Evolutionary conservation across 2,888 invertebrate genomes (phyloP).

Genomic region (Trichogramma evanescens): DNA sequence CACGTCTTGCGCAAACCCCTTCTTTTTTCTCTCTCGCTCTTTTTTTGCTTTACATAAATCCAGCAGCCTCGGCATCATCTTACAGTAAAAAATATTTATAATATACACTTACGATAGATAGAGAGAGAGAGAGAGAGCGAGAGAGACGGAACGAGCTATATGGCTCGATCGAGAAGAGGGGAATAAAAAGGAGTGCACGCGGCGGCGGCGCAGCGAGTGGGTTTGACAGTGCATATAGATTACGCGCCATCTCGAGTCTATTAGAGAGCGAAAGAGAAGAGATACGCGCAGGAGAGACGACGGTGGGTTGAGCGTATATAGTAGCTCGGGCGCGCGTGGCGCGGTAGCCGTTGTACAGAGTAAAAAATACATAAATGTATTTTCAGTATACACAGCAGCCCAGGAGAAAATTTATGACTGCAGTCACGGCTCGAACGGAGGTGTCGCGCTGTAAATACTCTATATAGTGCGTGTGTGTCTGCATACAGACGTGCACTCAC

Average conservation of each 20-base stretch:
- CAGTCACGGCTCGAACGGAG: neutral
- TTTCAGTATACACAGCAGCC: neutral
- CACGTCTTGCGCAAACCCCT: neutral
- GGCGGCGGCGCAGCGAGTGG: neutral
- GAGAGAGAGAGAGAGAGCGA: too few relatives aligned
- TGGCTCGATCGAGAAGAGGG: too few relatives aligned
- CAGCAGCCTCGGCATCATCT: too few relatives aligned
- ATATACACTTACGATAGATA: too few relatives aligned
- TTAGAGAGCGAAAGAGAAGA: neutral
- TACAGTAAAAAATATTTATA: too few relatives aligned
- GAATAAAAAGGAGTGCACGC: too few relatives aligned
- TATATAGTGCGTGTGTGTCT: too few relatives aligned
- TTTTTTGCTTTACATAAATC: too few relatives aligned
- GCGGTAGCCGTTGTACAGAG: neutral
- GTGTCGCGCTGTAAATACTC: neutral
- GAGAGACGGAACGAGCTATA: too few relatives aligned
- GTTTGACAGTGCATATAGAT: conserved; percentile 8
- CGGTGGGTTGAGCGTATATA: neutral
- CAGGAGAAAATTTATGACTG: conserved; percentile 11
- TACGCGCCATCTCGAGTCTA: conserved; percentile 4
- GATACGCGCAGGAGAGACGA: neutral
- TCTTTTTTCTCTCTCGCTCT: neutral
- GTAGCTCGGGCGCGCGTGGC: neutral
- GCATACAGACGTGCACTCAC: too few relatives aligned
- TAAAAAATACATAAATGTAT: conserved; percentile 10